phyloP scores from a whole-genome alignment of 2,797 vertebrate genomes.

The Typhlichthys eigenmanni region DNA sequence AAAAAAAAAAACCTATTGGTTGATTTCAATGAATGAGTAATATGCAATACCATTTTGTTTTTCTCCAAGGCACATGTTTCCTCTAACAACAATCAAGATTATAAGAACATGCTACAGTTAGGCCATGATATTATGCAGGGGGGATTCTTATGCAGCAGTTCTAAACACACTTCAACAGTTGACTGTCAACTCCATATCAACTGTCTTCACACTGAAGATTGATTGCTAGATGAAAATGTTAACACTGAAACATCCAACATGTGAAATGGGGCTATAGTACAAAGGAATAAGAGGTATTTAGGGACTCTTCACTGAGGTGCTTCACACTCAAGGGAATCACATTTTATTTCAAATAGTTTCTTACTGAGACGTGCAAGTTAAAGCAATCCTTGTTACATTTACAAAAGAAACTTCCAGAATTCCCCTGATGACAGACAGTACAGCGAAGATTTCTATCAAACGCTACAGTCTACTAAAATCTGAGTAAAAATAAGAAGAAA shows the following conservation, averaged over 20 bases:
- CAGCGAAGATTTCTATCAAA: conserved; percentile 54
- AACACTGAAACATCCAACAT: conserved; percentile 50
- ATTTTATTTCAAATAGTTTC: conserved; percentile 49
- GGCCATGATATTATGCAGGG: conserved; percentile 16
- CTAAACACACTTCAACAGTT: conserved; percentile 10
- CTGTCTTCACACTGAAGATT: conserved; percentile 37
- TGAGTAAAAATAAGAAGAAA: conserved; percentile 47
- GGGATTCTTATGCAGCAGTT: conserved; percentile 1
- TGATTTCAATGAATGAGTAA: conserved; percentile 19
- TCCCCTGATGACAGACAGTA: conserved; percentile 39
- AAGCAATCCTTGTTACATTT: conserved; percentile 49
- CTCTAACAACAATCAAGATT: conserved; percentile 25
- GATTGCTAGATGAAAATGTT: conserved; percentile 12
- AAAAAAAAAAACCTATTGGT: conserved; percentile 12
- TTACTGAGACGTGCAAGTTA: conserved; percentile 61
- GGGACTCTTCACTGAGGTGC: conserved; percentile 48
- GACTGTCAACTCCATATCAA: conserved; percentile 26
- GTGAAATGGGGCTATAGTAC: conserved; percentile 27
- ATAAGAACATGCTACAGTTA: conserved; percentile 39
- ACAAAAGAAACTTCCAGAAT: conserved; percentile 40
- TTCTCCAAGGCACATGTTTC: conserved; percentile 70
- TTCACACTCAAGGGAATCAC: conserved; percentile 48
- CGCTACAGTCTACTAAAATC: conserved; percentile 50
- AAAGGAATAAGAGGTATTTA: conserved; percentile 55
- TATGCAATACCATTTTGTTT: conserved; percentile 23